Conservation (phyloP, 2,113 vertebrate genomes). For the Accipiter cooperii region DNA sequence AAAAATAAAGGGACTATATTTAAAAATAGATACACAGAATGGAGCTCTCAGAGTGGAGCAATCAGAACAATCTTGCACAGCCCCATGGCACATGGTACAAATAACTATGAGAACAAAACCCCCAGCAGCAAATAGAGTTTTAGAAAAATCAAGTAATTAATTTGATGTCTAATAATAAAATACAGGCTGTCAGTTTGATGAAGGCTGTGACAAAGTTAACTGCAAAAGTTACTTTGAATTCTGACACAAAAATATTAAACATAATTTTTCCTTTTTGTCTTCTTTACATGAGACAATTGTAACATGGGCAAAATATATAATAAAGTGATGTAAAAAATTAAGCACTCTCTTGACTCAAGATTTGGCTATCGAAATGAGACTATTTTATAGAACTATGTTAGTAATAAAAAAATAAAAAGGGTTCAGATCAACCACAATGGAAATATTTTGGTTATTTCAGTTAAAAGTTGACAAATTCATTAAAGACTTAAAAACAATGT, state of each 20-base stretch:
- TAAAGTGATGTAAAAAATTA: neutral
- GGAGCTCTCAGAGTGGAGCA: neutral
- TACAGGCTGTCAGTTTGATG: neutral
- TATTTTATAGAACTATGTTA: neutral
- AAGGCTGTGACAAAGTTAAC: neutral
- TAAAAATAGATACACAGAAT: neutral
- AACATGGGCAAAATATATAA: neutral
- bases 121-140: neutral
- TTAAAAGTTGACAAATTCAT: neutral
- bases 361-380: neutral
- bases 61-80: neutral
- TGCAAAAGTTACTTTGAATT: neutral
- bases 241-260: neutral
- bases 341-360: neutral
- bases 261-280: neutral
- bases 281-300: neutral
- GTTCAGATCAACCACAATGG: neutral
- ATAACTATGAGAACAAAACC: neutral
- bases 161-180: conserved; percentile 14
- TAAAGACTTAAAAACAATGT: neutral
- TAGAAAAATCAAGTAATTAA: neutral
- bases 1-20: neutral
- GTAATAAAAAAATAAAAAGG: neutral
- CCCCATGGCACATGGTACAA: neutral
- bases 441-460: neutral